Base-by-base conservation (phyloP, 2,888 invertebrate genomes). In the Ennomos fuscantarius region DNA sequence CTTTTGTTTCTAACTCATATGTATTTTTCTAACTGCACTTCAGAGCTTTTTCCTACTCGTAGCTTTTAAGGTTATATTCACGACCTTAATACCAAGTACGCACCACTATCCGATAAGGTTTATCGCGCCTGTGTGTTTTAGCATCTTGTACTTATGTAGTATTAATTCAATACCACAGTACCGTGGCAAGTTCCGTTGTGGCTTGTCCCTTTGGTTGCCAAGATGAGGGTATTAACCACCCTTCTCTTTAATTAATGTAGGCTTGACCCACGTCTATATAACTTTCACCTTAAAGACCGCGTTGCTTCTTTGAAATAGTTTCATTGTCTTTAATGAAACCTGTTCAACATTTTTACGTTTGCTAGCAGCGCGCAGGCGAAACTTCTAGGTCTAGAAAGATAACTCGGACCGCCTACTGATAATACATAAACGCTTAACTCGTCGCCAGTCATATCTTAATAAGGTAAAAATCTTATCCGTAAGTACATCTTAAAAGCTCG, bases 171-270 rank as follows among this genome's bases (percentile, higher is more conserved):
- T 63, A 56, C 46, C 32, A 49, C 58, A 63, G 37, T 66, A 60
- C 61, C 55, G 59, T 61, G 33, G 53, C 42, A 40, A 55, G 55
- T 60, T 64, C 62, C 63, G 66, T 50, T 60, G 62, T 48, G 59
- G 57, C 48, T 54, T 53, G 45, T 37, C 59, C 65, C 67, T 51
- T 36, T 55, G 62, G 62, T 59, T 52, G 42, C 47, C 51, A 65
- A 67, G 67, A 66, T 58, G 60, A 60, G 66, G 64, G 64, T 66
- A 63, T 62, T 60, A 62, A 45, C 68, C 72, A 66, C 62, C 74
- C 74, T 78, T 72, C 69, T 78, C 78, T 75, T 77, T 84, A 85
- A 86, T 86, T 86, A 86, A 86, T 84, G 76, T 72, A 68, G 77
- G 76, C 77, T 84, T 85, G 84, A 85, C 83, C 82, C 77, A 65